Percentiles rank a stretch among this genome's conserved stretches.
phyloP scores from a whole-genome alignment of 2,888 invertebrate genomes.

The Heliconius ethilla region DNA sequence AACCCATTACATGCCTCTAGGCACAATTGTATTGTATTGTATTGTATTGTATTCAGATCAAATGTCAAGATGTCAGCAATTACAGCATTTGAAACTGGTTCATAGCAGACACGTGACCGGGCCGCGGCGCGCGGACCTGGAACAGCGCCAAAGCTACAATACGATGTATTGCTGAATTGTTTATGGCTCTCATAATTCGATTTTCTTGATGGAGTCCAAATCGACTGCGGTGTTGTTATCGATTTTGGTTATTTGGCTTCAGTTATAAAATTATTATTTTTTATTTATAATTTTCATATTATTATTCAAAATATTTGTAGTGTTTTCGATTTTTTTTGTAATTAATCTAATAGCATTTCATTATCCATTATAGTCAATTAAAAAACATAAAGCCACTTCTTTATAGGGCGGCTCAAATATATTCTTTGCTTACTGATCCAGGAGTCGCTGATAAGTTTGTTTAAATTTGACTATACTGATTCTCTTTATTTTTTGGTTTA shows the following conservation, averaged over 20 bases:
- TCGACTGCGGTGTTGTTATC: conserved; percentile 11
- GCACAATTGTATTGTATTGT: no score
- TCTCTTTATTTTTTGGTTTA: no score
- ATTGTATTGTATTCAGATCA: conserved; percentile 10
- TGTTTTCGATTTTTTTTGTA: no score
- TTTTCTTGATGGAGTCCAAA: conserved; percentile 8
- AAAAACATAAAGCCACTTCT: no score
- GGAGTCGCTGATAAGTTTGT: no score
- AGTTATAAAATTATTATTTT: background rate
- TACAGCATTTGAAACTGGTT: conserved; percentile 32
- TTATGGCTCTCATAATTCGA: conserved; percentile 19
- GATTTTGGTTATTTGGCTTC: background rate
- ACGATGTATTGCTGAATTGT: conserved; percentile 25
- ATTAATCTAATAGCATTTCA: no score
- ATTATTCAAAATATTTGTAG: no score
- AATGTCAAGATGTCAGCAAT: conserved; percentile 33
- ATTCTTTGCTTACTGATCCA: no score
- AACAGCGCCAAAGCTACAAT: conserved; percentile 16
- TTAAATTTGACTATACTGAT: no score
- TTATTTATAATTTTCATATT: no score
- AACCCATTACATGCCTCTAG: background rate
- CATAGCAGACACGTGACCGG: conserved; percentile 44
- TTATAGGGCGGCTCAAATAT: no score
- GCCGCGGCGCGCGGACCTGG: conserved; percentile 27
- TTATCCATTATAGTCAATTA: no score